Conservation (phyloP, 2,888 invertebrate genomes). For the Colostygia pectinataria region DNA sequence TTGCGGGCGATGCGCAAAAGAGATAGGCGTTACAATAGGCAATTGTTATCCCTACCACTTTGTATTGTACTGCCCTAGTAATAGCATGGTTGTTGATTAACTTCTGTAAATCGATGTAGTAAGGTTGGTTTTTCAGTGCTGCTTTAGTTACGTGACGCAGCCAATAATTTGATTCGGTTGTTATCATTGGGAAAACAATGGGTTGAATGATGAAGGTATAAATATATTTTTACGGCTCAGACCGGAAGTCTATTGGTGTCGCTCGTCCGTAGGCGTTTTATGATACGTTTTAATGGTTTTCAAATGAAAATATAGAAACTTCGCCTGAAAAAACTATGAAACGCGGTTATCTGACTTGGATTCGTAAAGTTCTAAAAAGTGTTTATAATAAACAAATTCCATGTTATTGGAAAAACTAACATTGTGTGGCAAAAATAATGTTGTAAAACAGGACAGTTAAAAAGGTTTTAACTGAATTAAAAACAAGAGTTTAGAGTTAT, state of each 20-base stretch:
- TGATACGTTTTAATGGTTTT: conserved; percentile 25
- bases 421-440: not conserved
- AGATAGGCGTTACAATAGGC: conserved; percentile 81
- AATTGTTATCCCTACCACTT: conserved; percentile 78
- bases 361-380: conserved; percentile 13
- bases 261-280: conserved; percentile 46
- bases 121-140: conserved; percentile 45
- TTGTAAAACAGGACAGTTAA: too few species aligned
- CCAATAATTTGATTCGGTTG: conserved; percentile 78
- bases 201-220: conserved; percentile 54
- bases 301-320: conserved; percentile 26
- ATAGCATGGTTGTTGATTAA: conserved; percentile 47
- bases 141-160: conserved; percentile 40
- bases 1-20: conserved; percentile 68
- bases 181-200: conserved; percentile 79
- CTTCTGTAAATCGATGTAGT: conserved; percentile 30
- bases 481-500: too few species aligned
- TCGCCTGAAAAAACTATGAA: conserved; percentile 32
- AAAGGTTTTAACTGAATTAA: too few species aligned
- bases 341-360: conserved; percentile 16
- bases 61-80: conserved; percentile 60
- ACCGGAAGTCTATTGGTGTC: conserved; percentile 54
- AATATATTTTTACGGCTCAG: conserved; percentile 49
- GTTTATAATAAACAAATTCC: conserved; percentile 1
- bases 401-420: conserved; percentile 5